Percentiles rank a stretch among this genome's conserved stretches.
Conservation (phyloP, 30 jellyfish, hydroid and myxozoan species). For the Hydra vulgaris region DNA sequence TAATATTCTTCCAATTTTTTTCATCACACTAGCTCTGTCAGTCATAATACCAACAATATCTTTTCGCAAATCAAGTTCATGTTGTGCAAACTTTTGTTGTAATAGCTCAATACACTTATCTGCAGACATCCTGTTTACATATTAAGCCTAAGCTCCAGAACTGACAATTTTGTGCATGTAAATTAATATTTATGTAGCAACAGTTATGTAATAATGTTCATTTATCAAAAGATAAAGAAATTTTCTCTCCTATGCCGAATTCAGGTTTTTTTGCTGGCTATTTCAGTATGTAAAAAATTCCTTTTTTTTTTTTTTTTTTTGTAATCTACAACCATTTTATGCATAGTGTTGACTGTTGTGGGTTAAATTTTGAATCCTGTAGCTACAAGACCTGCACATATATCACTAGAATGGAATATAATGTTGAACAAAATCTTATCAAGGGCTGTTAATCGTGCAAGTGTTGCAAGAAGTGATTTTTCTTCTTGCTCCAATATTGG, state of each 20-base stretch:
- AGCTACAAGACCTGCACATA: not conserved
- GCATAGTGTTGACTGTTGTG: not conserved
- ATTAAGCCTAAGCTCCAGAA: too few relatives aligned
- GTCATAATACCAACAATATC: not conserved
- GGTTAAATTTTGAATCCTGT: not conserved
- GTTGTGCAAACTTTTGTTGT: not conserved
- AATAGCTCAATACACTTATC: not conserved
- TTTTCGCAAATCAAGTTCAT: not conserved
- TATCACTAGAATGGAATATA: too few relatives aligned
- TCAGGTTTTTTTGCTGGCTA: not conserved
- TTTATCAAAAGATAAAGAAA: not conserved
- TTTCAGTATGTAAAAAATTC: not conserved
- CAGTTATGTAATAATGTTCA: too few relatives aligned
- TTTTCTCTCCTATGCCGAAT: not conserved
- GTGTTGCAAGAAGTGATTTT: too few relatives aligned
- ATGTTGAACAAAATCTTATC: too few relatives aligned
- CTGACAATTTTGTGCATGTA: too few relatives aligned
- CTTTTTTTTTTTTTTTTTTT: too few relatives aligned
- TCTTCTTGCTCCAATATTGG: too few relatives aligned
- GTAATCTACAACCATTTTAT: not conserved
- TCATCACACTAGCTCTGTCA: not conserved
- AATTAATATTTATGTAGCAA: too few relatives aligned
- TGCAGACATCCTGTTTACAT: too few relatives aligned
- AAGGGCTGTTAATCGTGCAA: too few relatives aligned
- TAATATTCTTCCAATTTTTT: not conserved